phyloP scores from a whole-genome alignment of 1,140 invertebrate genomes.

The Lepidotrigona ventralis region DNA sequence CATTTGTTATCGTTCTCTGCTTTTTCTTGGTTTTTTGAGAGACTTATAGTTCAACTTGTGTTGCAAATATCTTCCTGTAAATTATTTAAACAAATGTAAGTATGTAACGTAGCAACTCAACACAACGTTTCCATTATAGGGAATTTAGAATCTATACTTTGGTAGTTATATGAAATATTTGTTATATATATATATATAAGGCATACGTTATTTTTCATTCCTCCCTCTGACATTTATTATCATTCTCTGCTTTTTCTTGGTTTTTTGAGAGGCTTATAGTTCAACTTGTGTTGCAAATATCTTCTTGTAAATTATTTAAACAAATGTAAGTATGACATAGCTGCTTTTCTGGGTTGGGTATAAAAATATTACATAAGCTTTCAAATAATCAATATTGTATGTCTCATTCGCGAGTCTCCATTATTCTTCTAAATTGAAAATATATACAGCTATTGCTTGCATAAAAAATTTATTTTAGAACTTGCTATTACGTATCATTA shows the following conservation, averaged over 20 bases:
- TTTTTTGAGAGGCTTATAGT: neutral
- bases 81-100: conserved; percentile 1
- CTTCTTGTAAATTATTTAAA: conserved; percentile 24
- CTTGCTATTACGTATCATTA: no score
- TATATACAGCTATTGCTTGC: no score
- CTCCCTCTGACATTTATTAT: no score
- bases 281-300: conserved; percentile 1
- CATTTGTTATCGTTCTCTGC: neutral
- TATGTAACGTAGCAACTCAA: no score
- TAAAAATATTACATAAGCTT: neutral
- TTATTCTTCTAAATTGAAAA: no score
- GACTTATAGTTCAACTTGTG: neutral
- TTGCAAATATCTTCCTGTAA: conserved; percentile 24
- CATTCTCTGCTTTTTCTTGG: neutral
- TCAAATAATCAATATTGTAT: neutral
- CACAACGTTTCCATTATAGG: neutral
- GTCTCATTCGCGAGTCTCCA: neutral
- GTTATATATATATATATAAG: neutral
- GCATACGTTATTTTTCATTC: neutral
- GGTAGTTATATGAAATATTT: neutral
- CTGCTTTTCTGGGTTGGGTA: neutral
- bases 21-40: neutral
- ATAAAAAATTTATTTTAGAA: no score
- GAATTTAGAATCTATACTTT: neutral
- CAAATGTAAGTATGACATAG: neutral